These are phyloP conservation scores for Pyrocoelia pectoralis DNA, from an alignment of 2,888 invertebrate species.

Conservation along the genomic window DNA sequence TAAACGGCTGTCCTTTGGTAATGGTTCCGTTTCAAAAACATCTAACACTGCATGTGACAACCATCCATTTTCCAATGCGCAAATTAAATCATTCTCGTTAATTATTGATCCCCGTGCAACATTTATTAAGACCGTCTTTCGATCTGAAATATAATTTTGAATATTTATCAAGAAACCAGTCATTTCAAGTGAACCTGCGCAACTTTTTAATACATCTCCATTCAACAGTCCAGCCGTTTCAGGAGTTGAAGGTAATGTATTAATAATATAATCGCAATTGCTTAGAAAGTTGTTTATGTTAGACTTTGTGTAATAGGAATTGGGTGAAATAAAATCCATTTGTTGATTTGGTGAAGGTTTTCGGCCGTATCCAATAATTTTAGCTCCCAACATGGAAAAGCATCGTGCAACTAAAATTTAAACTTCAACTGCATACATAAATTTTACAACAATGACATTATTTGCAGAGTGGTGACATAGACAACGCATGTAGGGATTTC, in stretches of 20 bases:
- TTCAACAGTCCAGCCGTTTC: slow-evolving; percentile 62
- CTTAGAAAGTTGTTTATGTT: slow-evolving; percentile 55
- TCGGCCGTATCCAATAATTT: slow-evolving; percentile 46
- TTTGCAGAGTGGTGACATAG: too few species aligned
- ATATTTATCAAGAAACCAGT: background rate
- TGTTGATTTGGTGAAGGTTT: slow-evolving; percentile 19
- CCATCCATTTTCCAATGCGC: slow-evolving; percentile 63
- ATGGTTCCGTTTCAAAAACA: slow-evolving; percentile 65
- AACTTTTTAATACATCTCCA: slow-evolving; percentile 59
- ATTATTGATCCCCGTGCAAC: slow-evolving; percentile 67
- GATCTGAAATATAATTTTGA: background rate
- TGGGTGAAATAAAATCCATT: slow-evolving; percentile 25
- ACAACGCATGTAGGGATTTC: too few species aligned
- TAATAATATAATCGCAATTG: slow-evolving; percentile 65
- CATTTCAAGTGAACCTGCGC: slow-evolving; percentile 49
- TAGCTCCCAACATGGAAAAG: slow-evolving; percentile 60
- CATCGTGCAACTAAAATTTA: slow-evolving; percentile 57
- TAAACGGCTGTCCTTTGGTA: slow-evolving; percentile 59
- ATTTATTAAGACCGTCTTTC: slow-evolving; percentile 63
- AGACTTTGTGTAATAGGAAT: slow-evolving; percentile 51
- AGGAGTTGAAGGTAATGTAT: slow-evolving; percentile 63
- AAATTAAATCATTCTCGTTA: slow-evolving; percentile 61
- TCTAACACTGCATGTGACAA: slow-evolving; percentile 65
- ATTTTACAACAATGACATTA: background rate
- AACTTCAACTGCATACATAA: background rate